Evolutionary conservation across 2,888 invertebrate species (phyloP), one percentile per base, ranked within the genome.

Genomic region (Schrankia costaestrigalis): DNA sequence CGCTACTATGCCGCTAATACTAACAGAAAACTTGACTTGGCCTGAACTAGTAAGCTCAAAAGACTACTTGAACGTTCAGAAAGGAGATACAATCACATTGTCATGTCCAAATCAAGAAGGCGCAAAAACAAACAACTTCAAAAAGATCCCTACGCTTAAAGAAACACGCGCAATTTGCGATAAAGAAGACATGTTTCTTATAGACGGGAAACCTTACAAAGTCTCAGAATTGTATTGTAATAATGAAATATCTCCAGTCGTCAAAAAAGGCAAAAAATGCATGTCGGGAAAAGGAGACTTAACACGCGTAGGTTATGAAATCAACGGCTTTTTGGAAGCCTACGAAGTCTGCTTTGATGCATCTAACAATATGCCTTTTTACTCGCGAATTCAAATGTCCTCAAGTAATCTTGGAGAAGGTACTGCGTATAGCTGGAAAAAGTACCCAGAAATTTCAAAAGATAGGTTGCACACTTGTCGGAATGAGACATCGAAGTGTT

Each of bases 291-390:
- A 31, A 1, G 47, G 56, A 2, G 49, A 61, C 38, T 22, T 53
- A 11, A 33, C 63, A 10, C 27, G 41, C 7, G 56, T 61, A 0
- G 62, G 61, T 3, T 61, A 44, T 9, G 33, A 58, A 1, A 28
- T 43, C 0, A 12, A 35, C 1, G 17, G 12, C 3, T 49, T 60
- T 15, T 36, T 61, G 14, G 44, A 51, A 21, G 26, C 48, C 7
- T 56, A 67, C 17, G 37, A 44, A 34, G 44, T 50, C 3, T 67
- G 63, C 41, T 46, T 35, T 3, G 58, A 53, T 11, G 33, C 26
- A 8, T 24, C 24, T n/a, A 30, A 35, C 3, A 36, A 35, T 25
- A 35, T 53, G 28, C 64, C 61, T 8, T 7, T 41, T 11, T 57
- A 46, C 25, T 31, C 43, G 1, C 43, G 45, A 3, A 23, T 17